Conservation (phyloP, 2,113 vertebrate genomes). For the Brachionichthys hirsutus region DNA sequence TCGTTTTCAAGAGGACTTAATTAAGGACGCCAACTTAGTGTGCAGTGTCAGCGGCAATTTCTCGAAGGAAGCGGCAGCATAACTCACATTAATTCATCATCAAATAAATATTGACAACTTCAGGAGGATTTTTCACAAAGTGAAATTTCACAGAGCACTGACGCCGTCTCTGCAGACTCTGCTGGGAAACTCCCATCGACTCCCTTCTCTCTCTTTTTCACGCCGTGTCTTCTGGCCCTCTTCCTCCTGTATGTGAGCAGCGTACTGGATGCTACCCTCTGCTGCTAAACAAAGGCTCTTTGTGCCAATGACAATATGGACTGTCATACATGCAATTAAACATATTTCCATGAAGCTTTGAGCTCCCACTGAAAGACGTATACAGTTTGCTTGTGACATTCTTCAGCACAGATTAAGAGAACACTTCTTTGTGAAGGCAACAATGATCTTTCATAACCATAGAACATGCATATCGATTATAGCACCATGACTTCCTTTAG, state of each 20-base stretch:
- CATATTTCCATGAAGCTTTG: too few relatives aligned
- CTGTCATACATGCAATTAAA: too few relatives aligned
- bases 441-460: too few relatives aligned
- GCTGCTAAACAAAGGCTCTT: too few relatives aligned
- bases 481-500: too few relatives aligned
- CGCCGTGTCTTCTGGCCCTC: neutral
- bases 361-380: too few relatives aligned
- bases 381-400: too few relatives aligned
- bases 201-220: conserved; percentile 22
- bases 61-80: conserved; percentile 54
- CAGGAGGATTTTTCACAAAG: conserved; percentile 7
- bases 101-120: conserved; percentile 39
- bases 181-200: conserved; percentile 15
- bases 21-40: conserved; percentile 60
- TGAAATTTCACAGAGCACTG: conserved; percentile 8
- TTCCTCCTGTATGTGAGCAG: neutral
- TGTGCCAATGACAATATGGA: too few relatives aligned
- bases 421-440: too few relatives aligned
- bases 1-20: conserved; percentile 54
- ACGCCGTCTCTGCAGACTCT: conserved; percentile 10
- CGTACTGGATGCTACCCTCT: too few relatives aligned
- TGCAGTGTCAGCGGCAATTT: conserved; percentile 54
- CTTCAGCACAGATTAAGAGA: too few relatives aligned
- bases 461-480: too few relatives aligned
- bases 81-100: conserved; percentile 64